phyloP scores from a whole-genome alignment of 2,113 vertebrate genomes.

The Alouatta palliata region DNA sequence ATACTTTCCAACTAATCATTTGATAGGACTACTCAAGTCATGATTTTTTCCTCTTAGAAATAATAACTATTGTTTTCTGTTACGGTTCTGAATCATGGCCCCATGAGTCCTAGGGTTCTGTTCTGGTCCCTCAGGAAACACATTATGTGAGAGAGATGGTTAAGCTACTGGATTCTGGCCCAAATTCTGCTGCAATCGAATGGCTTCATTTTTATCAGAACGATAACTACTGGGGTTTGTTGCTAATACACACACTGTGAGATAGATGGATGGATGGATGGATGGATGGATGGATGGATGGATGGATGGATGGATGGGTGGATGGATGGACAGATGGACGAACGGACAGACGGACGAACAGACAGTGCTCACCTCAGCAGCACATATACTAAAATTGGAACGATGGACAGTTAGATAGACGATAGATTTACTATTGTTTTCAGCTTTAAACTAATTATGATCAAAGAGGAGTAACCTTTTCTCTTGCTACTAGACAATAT shows the following conservation, averaged over 20 bases:
- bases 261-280: not conserved
- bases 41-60: not conserved
- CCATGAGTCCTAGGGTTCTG: not conserved
- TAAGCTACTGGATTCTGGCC: not conserved
- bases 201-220: not conserved
- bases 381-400: too few relatives aligned
- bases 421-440: not conserved
- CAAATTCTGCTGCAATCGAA: not conserved
- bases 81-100: not conserved
- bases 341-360: too few relatives aligned
- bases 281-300: too few relatives aligned
- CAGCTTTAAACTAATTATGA: slow-evolving; percentile 27
- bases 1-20: not conserved
- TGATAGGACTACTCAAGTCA: not conserved
- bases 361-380: too few relatives aligned
- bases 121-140: not conserved
- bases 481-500: not conserved
- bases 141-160: not conserved
- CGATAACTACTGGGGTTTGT: not conserved
- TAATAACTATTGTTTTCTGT: not conserved
- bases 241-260: not conserved
- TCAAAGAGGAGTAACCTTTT: not conserved
- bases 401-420: too few relatives aligned
- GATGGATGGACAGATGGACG: too few relatives aligned
- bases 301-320: too few relatives aligned